Conservation (phyloP, 1,140 invertebrate genomes). For the Andrena cerasifolii region DNA sequence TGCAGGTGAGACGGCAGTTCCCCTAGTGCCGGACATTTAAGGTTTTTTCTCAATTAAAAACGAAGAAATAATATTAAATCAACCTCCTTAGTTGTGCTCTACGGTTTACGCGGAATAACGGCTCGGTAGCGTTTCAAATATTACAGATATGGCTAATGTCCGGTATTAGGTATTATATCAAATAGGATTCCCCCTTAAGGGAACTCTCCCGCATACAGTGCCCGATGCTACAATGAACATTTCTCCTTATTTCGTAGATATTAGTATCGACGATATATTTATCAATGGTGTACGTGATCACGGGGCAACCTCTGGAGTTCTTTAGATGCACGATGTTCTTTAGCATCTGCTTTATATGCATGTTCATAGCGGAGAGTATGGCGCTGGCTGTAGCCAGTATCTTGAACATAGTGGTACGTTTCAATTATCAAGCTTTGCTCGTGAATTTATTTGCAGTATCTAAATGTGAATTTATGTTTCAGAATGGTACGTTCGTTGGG, state of each 20-base stretch:
- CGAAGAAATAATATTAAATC: too few species aligned
- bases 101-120: too few species aligned
- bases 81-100: background rate
- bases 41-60: background rate
- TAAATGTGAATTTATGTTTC: slow-evolving; percentile 64
- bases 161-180: too few species aligned
- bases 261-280: slow-evolving; percentile 90
- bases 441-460: background rate
- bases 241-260: slow-evolving; percentile 82
- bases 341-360: slow-evolving; percentile 86
- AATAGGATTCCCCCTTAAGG: too few species aligned
- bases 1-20: slow-evolving; percentile 83
- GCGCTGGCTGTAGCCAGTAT: slow-evolving; percentile 88
- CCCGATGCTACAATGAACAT: too few species aligned
- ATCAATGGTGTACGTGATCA: slow-evolving; percentile 92
- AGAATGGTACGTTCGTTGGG: slow-evolving; percentile 92
- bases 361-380: slow-evolving; percentile 89
- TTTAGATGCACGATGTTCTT: slow-evolving; percentile 88
- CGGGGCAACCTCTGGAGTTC: slow-evolving; percentile 92
- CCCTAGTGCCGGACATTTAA: too few species aligned
- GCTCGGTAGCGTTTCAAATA: too few species aligned
- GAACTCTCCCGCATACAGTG: too few species aligned
- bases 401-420: slow-evolving; percentile 88
- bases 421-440: background rate
- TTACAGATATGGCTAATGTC: too few species aligned